Evolutionary conservation across 92 coral and sea anemone genomes (phyloP).

Genomic region (Palythoa heliodiscus): DNA sequence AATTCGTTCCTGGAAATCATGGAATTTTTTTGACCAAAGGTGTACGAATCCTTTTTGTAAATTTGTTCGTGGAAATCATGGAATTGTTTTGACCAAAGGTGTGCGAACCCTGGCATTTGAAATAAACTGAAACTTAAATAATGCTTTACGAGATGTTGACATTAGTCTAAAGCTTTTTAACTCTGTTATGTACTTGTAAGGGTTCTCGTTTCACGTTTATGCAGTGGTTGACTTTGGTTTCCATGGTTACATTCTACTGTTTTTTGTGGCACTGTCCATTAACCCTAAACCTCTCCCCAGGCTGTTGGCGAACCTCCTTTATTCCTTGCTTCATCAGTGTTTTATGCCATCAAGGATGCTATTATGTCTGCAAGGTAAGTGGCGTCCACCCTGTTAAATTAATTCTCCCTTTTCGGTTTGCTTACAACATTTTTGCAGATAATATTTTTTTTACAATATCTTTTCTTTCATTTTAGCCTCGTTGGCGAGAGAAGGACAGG

Average conservation of each 20-base stretch:
- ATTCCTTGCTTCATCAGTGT: slow-evolving; percentile 81
- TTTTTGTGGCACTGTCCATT: background rate
- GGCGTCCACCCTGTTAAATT: background rate
- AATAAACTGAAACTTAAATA: too few relatives aligned
- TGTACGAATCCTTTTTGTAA: too few relatives aligned
- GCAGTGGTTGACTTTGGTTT: background rate
- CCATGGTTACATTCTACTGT: background rate
- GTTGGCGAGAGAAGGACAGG: too few relatives aligned
- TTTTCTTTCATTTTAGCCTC: too few relatives aligned
- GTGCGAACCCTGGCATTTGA: too few relatives aligned
- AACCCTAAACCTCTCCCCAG: slow-evolving; percentile 26
- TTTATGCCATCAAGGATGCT: slow-evolving; percentile 90
- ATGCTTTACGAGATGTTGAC: too few relatives aligned
- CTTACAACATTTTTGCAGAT: background rate
- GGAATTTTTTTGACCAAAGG: too few relatives aligned
- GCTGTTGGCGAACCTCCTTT: slow-evolving; percentile 92
- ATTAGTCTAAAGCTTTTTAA: too few relatives aligned
- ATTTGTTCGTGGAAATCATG: too few relatives aligned
- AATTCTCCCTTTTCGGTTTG: background rate
- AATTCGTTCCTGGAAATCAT: too few relatives aligned
- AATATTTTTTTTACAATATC: background rate
- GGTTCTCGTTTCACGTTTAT: background rate
- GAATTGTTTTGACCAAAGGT: too few relatives aligned
- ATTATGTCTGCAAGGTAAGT: slow-evolving; percentile 72
- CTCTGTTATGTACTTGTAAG: background rate